A percentile compares a stretch with the other conserved stretches of the same genome.
Conservation (phyloP, 2,888 invertebrate genomes). For the Lasioglossum pauxillum region DNA sequence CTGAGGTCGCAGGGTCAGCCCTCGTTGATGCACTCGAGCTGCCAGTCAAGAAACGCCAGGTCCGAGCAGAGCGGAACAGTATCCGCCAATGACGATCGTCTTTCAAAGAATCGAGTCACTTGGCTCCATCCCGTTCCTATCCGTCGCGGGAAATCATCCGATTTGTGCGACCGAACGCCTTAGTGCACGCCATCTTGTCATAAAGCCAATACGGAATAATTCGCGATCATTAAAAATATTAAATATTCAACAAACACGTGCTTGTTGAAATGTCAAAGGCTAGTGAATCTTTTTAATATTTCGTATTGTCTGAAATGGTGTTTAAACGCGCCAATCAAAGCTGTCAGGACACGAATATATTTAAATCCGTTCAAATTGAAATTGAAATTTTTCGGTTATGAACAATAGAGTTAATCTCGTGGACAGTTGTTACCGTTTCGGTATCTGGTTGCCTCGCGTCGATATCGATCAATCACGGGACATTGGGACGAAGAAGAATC, state of each 20-base stretch:
- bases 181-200: no score
- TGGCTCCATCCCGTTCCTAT: background rate
- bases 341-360: background rate
- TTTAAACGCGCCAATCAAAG: no score
- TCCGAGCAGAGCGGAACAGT: background rate
- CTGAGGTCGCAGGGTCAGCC: conserved; percentile 8
- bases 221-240: no score
- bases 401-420: background rate
- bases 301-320: no score
- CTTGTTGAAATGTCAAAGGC: no score
- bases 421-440: background rate
- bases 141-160: background rate
- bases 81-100: background rate
- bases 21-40: background rate
- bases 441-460: background rate
- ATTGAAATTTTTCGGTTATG: background rate
- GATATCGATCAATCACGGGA: background rate
- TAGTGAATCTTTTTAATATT: no score
- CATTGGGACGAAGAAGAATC: background rate
- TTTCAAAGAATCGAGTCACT: background rate
- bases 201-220: no score
- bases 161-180: background rate
- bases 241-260: no score
- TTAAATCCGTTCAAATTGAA: background rate
- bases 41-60: background rate